Base-by-base conservation (phyloP, 2,888 invertebrate genomes). In the Scaptomyza parva region DNA sequence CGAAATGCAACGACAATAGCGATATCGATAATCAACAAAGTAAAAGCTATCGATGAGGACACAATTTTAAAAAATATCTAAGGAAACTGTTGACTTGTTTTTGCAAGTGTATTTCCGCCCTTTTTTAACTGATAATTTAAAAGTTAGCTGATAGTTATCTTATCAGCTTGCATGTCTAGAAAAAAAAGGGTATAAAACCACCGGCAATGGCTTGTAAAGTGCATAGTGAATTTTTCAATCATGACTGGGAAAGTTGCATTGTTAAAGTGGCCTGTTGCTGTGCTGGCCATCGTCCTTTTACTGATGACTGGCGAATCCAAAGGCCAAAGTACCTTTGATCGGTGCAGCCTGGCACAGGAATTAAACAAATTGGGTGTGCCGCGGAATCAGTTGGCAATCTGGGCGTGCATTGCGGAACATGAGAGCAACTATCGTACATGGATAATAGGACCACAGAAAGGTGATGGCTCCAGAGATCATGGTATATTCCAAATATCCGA, bases 401-500 rank as follows among this genome's bases (percentile, higher is more conserved):
- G 85, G 85, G 70, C 71, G 2, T 89, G 85, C 51, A 75, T 89
- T 26, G 80, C 80, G 1, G 17, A 82, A 50, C 58, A 74, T 11
- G 84, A 79, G 48, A 84, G 78, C 26, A 53, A 44, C 6, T 88
- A 91, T 18, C 89, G 90, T n/a, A 93, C 93, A 0, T 69, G 89
- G 39, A 91, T 88, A 2, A 81, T 90, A 11, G 92, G 93, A 0
- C 89, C 84, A 3, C 43, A 39, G 6, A 93, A 93, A 77, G 65
- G 61, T 0, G 92, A 93, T 69, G 93, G 93, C 0, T 88, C 89
- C 20, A 65, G 59, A n/a, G 91, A 92, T 70, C 90, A 79, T 44
- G 89, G 89, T 24, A 64, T 89, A n/a, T 89, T 89, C 54, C 89
- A 89, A 65, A 80, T 89, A 18, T 89, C 87, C 60, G 79, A 88